Conservation (phyloP, 2,113 vertebrate species). For the Ictalurus punctatus region DNA sequence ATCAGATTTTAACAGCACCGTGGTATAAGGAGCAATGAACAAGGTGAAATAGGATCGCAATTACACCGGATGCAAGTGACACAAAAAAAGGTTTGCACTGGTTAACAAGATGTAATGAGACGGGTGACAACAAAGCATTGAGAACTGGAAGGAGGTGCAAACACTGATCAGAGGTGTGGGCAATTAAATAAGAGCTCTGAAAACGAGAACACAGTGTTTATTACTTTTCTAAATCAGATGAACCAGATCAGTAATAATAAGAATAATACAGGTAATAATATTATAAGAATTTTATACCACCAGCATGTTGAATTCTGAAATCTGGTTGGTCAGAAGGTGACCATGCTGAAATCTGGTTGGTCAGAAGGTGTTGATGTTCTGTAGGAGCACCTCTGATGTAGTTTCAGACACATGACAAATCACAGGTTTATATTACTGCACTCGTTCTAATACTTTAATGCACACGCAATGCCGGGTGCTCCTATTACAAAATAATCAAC, state of each 20-base stretch:
- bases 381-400: background rate
- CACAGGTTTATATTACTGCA: background rate
- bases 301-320: background rate
- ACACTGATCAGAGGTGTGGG: background rate
- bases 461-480: background rate
- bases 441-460: background rate
- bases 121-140: background rate
- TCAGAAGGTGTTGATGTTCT: background rate
- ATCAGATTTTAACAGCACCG: background rate
- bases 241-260: background rate
- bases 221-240: background rate
- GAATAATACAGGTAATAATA: background rate
- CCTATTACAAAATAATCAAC: background rate
- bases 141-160: background rate
- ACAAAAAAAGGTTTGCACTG: background rate
- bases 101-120: background rate
- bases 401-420: background rate
- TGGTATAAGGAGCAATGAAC: background rate
- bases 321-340: background rate
- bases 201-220: background rate
- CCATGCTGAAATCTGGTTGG: background rate
- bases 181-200: background rate
- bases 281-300: background rate
- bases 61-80: background rate
- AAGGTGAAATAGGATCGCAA: background rate